phyloP scores from a whole-genome alignment of 2,113 vertebrate genomes.

The Lophotis ruficrista region DNA sequence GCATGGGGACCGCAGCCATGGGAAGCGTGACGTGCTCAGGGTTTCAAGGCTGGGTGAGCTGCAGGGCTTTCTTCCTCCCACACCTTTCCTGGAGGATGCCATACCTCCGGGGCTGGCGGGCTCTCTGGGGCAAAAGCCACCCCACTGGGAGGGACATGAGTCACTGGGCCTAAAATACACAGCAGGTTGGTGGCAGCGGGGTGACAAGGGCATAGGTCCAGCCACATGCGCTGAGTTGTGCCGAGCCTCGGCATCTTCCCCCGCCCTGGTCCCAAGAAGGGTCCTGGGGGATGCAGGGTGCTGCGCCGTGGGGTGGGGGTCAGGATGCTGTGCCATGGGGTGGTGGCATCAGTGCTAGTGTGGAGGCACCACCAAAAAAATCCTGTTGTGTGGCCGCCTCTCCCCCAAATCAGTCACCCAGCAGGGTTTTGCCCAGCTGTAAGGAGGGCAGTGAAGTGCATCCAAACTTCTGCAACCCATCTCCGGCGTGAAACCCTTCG shows the following conservation, averaged over 20 bases:
- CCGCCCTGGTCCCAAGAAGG: background rate
- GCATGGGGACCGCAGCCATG: background rate
- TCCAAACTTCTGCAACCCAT: background rate
- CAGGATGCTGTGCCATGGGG: background rate
- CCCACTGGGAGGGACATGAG: rapidly evolving
- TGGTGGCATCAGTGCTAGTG: background rate
- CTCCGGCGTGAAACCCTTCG: background rate
- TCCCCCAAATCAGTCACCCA: background rate
- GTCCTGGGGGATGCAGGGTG: background rate
- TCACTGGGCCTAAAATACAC: background rate
- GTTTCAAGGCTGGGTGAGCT: rapidly evolving
- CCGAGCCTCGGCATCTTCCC: background rate
- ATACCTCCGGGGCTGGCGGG: rapidly evolving
- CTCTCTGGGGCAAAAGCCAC: background rate
- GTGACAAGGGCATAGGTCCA: background rate
- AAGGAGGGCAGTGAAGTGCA: background rate
- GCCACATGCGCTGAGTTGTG: background rate
- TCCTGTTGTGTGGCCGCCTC: background rate
- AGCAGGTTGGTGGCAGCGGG: background rate
- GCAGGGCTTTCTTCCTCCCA: background rate
- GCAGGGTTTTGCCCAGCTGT: background rate
- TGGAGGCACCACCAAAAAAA: rapidly evolving
- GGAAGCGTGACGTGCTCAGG: rapidly evolving
- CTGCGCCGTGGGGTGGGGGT: background rate
- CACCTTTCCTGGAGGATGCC: rapidly evolving